Percentiles rank a stretch among this genome's conserved stretches.
Evolutionary conservation across 1,140 invertebrate species (phyloP).

Genomic region (Papilio dardanus): DNA sequence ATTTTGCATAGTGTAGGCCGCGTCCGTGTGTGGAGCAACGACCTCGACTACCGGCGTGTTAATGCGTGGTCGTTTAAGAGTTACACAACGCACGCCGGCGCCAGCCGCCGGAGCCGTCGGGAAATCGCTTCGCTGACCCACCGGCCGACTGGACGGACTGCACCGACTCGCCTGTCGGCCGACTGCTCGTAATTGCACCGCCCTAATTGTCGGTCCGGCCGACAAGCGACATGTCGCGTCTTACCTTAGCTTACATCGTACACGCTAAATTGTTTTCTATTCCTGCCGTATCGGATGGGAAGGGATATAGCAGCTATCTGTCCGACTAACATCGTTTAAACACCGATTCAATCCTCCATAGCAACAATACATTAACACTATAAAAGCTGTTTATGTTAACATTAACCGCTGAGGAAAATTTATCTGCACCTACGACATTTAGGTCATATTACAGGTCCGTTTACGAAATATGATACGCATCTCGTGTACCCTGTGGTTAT

Average conservation of each 20-base stretch:
- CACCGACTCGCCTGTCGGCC: conserved; percentile 36
- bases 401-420: conserved; percentile 40
- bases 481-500: conserved; percentile 46
- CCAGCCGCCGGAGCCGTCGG: conserved; percentile 69
- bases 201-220: conserved; percentile 68
- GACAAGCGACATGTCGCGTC: conserved; percentile 42
- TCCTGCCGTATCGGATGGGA: conserved; percentile 58
- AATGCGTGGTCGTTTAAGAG: conserved; percentile 43
- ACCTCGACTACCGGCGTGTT: conserved; percentile 58
- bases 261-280: conserved; percentile 67
- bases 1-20: conserved; percentile 50
- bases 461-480: conserved; percentile 46
- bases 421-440: conserved; percentile 43
- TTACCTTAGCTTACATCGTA: conserved; percentile 62
- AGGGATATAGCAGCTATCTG: conserved; percentile 54
- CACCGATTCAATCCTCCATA: conserved; percentile 5
- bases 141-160: conserved; percentile 57
- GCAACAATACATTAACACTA: conserved; percentile 35
- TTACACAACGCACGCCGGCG: conserved; percentile 75
- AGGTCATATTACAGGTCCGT: conserved; percentile 45
- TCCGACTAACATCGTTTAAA: conserved; percentile 59
- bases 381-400: conserved; percentile 23
- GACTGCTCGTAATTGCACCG: conserved; percentile 72
- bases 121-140: conserved; percentile 75
- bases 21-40: conserved; percentile 68